These are phyloP conservation scores for Brachyrhaphis roseni DNA, from an alignment of 2,797 vertebrate species.

Conservation along the genomic window DNA sequence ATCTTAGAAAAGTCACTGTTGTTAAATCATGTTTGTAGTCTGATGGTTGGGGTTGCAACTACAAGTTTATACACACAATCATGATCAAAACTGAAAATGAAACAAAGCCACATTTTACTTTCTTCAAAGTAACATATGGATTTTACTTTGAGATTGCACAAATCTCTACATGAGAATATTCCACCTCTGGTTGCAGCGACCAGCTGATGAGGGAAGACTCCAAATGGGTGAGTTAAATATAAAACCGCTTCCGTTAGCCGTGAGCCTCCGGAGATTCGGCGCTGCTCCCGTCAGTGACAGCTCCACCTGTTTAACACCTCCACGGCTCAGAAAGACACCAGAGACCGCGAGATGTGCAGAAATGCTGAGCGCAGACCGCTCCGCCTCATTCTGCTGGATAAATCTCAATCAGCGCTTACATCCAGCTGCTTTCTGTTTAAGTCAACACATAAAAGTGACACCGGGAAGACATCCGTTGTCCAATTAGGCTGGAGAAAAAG, in stretches of 20 bases:
- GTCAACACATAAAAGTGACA: not conserved
- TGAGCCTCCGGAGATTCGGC: constrained; percentile 23
- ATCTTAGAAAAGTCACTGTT: not conserved
- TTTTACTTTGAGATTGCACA: no score
- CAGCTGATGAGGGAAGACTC: constrained; percentile 35
- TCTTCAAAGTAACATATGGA: no score
- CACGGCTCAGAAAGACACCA: constrained; percentile 9
- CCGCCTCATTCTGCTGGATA: constrained; percentile 8
- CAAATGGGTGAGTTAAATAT: constrained; percentile 61
- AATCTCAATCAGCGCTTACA: constrained; percentile 8
- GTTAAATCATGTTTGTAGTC: not conserved
- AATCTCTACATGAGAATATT: constrained; percentile 26
- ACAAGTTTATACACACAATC: no score
- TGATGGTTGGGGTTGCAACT: not conserved
- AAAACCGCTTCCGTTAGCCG: constrained; percentile 53
- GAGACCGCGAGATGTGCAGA: constrained; percentile 7
- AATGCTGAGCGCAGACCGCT: constrained; percentile 1
- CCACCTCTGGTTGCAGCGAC: constrained; percentile 41
- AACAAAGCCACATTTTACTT: no score
- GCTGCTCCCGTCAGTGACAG: constrained; percentile 36
- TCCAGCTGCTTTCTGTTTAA: constrained; percentile 22
- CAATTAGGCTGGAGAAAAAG: constrained; percentile 21
- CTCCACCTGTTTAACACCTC: constrained; percentile 56
- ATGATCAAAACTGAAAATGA: no score
- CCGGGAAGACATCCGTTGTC: not conserved